Evolutionary conservation across 2,797 vertebrate species (phyloP), one percentile per base, ranked within the genome.

Genomic region (Sebastes reedi): DNA sequence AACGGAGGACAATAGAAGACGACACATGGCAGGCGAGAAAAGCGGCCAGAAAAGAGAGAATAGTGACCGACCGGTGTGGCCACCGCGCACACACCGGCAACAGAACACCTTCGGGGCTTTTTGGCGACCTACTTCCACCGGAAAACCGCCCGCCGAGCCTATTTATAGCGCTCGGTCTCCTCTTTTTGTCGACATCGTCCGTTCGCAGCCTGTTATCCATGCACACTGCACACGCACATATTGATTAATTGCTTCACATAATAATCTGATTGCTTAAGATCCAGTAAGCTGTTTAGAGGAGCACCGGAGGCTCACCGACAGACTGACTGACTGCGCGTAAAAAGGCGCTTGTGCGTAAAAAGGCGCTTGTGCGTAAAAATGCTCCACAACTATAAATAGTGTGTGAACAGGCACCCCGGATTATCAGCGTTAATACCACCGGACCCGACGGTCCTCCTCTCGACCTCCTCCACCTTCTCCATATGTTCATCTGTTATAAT

Each of bases 1-100:
- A 92, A 85, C 89, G 77, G 89, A 90, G 94, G 94, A 95, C 95
- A 95, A 95, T 94, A 93, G 94, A 92, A 89, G 86, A 87, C 89
- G 89, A 94, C 91, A 93, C 95, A 93, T 94, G 94, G 94, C 90
- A 76, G 75, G 27, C 77, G 82, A 79, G 73, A 7, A 67, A 76
- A 62, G 56, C 39, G 61, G 56, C 52, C 12, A 71, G 50, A 71
- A 71, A 61, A 39, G 22, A 12, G 67, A 12, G 34, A 34, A 34
- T 34, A 34, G 34, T 34, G 10, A 1, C 34, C 34, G 34, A 34
- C 34, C 34, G 34, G 34, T 34, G 34, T 4, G 34, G 34, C 34
- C 34, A 34, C 34, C 34, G 16, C 30, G 29, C 50, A 39, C 25
- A 46, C 67, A 24, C 39, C 32, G 36, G 14, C 50, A 20, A 32